Base-by-base conservation (phyloP, 2,888 invertebrate genomes). In the Stenotaenia linearis region DNA sequence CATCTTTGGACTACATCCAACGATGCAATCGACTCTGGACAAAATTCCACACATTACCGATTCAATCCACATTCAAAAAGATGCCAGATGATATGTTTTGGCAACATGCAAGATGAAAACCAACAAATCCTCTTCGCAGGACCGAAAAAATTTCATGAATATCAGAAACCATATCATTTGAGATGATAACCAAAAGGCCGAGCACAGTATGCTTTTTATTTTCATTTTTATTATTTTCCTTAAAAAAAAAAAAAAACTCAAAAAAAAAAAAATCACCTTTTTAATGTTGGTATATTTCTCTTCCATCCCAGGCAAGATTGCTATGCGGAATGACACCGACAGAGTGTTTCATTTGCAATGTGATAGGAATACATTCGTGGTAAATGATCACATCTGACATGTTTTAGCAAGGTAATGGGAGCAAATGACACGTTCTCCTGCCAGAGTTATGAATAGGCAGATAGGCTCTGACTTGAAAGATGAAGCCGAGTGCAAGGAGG, bases 381-480 rank as follows among this genome's bases (percentile, higher is more conserved):
- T 61, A 78, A 78, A 78, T 78, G 78, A 78, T 78, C 61, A 37
- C 78, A 78, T 78, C 78, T 78, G 78, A 78, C 78, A 78, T 78
- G 78, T 78, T 78, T 78, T 78, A 78, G 78, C 78, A 78, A 40
- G 56, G 78, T 78, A 78, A 78, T 78, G 61, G 78, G 61, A 78
- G 78, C 78, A 78, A 78, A 78, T 78, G 78, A 78, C 78, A 78
- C 56, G 78, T 78, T 78, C 78, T 69, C 78, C 61, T 56, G 78
- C 78, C 56, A 30, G 78, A 78, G 78, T 78, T 78, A 78, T 78
- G 78, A 78, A 78, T 78, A 78, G 78, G 78, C 78, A 78, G 78
- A 78, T 78, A 78, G 78, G 78, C 78, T 61, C 15, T 78, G 78
- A 78, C 78, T 78, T 28, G 61, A 61, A 61, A 56, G 78, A 78